These are phyloP conservation scores for Crotalus adamanteus DNA, from an alignment of 2,797 vertebrate species.

Conservation along the genomic window DNA sequence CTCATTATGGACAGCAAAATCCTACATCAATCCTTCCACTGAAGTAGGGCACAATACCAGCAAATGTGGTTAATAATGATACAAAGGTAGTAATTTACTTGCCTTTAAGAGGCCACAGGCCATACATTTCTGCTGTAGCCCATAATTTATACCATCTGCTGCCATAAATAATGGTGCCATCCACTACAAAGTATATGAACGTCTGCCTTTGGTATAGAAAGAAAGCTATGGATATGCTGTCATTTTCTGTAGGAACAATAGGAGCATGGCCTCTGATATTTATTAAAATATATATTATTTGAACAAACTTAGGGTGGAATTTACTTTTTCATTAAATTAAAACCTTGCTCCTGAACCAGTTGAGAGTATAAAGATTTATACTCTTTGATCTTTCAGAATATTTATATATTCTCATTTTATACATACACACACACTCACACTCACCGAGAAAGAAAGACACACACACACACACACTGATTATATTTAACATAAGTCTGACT, in stretches of 20 bases:
- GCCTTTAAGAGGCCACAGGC: neutral
- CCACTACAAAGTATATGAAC: neutral
- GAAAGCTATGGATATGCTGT: neutral
- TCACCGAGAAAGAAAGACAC: neutral
- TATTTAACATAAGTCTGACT: constrained; percentile 13
- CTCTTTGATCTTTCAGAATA: constrained; percentile 33
- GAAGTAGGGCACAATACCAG: neutral
- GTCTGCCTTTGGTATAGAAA: neutral
- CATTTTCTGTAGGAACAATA: constrained; percentile 3
- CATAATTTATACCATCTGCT: neutral
- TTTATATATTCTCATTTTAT: neutral
- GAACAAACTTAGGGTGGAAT: constrained; percentile 23
- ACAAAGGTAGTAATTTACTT: neutral
- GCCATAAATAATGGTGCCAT: neutral
- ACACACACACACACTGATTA: constrained; percentile 24
- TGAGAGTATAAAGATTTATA: constrained; percentile 37
- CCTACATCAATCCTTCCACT: neutral
- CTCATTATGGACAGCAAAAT: neutral
- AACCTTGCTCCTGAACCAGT: constrained; percentile 26
- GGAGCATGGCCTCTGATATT: neutral
- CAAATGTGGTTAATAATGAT: neutral
- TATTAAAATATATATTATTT: neutral
- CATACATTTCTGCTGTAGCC: neutral
- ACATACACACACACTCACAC: neutral
- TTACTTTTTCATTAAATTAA: constrained; percentile 37